Percentiles rank a stretch among this genome's conserved stretches.
These are phyloP conservation scores for Xylota sylvarum DNA, from an alignment of 2,888 invertebrate genomes.

Conservation along the genomic window DNA sequence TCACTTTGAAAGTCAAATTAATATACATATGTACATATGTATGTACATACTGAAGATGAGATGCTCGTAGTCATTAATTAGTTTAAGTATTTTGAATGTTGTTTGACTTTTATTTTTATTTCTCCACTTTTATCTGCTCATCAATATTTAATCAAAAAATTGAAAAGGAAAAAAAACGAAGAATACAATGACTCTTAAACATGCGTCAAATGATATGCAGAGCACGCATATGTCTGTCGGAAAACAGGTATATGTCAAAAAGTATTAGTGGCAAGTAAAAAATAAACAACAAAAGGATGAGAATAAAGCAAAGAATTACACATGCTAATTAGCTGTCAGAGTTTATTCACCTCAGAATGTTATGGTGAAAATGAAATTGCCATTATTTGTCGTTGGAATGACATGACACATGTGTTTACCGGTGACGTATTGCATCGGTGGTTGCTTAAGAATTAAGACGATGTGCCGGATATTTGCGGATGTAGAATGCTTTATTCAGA, in stretches of 20 bases:
- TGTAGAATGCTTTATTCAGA: slow-evolving; percentile 2
- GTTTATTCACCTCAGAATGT: slow-evolving; percentile 59
- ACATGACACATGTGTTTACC: neutral
- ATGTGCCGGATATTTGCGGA: slow-evolving; percentile 16
- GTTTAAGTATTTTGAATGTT: slow-evolving; percentile 26
- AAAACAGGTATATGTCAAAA: slow-evolving; percentile 1
- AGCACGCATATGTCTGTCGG: slow-evolving; percentile 44
- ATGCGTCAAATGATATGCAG: slow-evolving; percentile 52
- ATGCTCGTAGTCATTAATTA: slow-evolving; percentile 26
- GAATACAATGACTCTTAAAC: slow-evolving; percentile 25
- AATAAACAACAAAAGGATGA: slow-evolving; percentile 26
- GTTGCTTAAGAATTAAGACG: neutral
- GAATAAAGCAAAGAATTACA: slow-evolving; percentile 40
- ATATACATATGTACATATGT: neutral
- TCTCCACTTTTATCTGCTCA: slow-evolving; percentile 39
- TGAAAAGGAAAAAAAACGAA: slow-evolving; percentile 3
- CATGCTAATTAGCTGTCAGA: slow-evolving; percentile 60
- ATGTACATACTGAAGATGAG: neutral
- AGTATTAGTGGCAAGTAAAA: slow-evolving; percentile 5
- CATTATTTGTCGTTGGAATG: slow-evolving; percentile 17
- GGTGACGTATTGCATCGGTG: slow-evolving; percentile 9
- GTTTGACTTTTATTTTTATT: slow-evolving; percentile 10
- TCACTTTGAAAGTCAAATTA: slow-evolving; percentile 35
- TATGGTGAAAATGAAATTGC: slow-evolving; percentile 48
- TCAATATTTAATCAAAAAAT: slow-evolving; percentile 44